These are phyloP conservation scores for Brachypalpus laphriformis DNA, from an alignment of 2,888 invertebrate species.

Conservation along the genomic window DNA sequence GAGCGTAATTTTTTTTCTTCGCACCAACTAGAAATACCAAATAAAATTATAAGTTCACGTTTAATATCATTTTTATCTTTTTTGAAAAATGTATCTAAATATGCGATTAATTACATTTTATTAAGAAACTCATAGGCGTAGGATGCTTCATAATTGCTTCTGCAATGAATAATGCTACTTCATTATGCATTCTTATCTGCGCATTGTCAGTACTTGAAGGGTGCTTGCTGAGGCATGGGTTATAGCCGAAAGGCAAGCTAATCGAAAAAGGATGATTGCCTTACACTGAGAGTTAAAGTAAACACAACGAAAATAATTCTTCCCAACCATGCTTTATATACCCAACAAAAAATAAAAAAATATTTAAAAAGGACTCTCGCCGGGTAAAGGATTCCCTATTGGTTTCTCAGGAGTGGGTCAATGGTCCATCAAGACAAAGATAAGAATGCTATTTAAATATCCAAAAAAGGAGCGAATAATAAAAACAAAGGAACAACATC, in stretches of 20 bases:
- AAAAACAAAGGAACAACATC: conserved; percentile 3
- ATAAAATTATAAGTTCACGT: too few species aligned
- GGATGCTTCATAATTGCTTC: conserved; percentile 12
- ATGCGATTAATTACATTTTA: conserved; percentile 16
- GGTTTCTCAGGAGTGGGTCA: not conserved
- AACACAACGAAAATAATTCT: conserved; percentile 19
- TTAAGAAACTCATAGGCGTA: not conserved
- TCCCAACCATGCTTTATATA: conserved; percentile 9
- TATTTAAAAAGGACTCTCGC: not conserved
- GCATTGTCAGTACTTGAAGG: not conserved
- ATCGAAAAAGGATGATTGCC: conserved; percentile 49
- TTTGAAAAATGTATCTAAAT: not conserved
- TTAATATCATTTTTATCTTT: not conserved
- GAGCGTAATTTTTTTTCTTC: too few species aligned
- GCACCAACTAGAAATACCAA: too few species aligned
- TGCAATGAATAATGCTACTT: conserved; percentile 30
- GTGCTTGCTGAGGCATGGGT: not conserved
- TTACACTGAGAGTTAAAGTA: not conserved
- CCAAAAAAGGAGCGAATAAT: conserved; percentile 16
- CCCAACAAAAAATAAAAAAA: conserved; percentile 13
- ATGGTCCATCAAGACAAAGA: conserved; percentile 39
- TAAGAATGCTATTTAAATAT: conserved; percentile 44
- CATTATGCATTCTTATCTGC: conserved; percentile 7
- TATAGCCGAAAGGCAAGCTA: conserved; percentile 28
- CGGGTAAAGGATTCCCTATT: not conserved